Evolutionary conservation across 2,888 invertebrate genomes (phyloP).

Genomic region (Galeopsomyia nigrocyanea): DNA sequence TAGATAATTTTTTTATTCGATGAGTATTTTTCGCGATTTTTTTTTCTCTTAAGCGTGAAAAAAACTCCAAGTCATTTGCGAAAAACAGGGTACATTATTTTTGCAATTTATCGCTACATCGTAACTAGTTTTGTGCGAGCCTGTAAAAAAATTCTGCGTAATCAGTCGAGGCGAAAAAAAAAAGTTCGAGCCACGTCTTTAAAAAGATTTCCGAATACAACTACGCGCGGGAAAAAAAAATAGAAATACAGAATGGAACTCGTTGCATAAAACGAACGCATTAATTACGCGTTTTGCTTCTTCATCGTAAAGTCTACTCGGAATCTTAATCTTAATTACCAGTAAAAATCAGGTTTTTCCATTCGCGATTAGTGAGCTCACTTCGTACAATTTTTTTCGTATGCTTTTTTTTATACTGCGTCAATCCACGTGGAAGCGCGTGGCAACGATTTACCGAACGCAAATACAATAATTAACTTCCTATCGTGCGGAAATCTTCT

Average conservation of each 20-base stretch:
- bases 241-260: conserved; percentile 1
- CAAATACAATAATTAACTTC: conserved; percentile 39
- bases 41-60: no score
- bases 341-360: conserved; percentile 26
- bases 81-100: conserved; percentile 9
- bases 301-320: conserved; percentile 9
- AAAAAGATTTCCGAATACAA: background rate
- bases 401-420: background rate
- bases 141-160: conserved; percentile 4
- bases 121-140: conserved; percentile 32
- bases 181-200: background rate
- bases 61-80: no score
- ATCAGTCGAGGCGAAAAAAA: conserved; percentile 4
- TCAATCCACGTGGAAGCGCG: conserved; percentile 16
- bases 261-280: conserved; percentile 35
- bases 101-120: conserved; percentile 9
- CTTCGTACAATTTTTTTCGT: background rate
- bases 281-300: conserved; percentile 35
- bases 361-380: background rate
- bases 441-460: conserved; percentile 7
- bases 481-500: conserved; percentile 43
- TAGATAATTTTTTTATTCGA: no score
- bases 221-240: background rate
- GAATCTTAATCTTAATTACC: conserved; percentile 32
- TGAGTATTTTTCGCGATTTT: no score